These are phyloP conservation scores for Echinometra lucunter DNA, from an alignment of 53 echinoderm and acorn worm species.

Conservation along the genomic window DNA sequence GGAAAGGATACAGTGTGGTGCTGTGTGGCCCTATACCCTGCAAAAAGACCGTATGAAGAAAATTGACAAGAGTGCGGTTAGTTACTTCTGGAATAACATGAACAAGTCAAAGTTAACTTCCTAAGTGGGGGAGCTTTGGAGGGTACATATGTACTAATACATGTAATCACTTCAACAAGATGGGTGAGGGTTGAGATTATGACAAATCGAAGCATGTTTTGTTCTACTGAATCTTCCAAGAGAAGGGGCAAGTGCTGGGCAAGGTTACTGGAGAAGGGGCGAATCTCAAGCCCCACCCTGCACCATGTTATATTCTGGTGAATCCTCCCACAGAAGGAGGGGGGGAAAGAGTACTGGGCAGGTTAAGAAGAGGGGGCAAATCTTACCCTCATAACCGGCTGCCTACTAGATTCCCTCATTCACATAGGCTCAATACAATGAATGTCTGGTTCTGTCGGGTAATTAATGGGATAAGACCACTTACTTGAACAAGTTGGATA, in stretches of 20 bases:
- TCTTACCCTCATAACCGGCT: no score
- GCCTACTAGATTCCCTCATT: no score
- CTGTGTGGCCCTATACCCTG: slow-evolving; percentile 92
- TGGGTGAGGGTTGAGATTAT: slow-evolving; percentile 88
- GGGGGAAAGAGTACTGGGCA: slow-evolving; percentile 95
- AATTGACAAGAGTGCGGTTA: no score
- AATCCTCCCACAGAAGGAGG: slow-evolving; percentile 96
- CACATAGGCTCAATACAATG: no score
- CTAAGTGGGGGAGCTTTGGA: no score
- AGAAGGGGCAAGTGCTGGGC: slow-evolving; percentile 91
- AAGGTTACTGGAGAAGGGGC: slow-evolving; percentile 83
- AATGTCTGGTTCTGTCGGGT: no score
- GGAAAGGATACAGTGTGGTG: slow-evolving; percentile 88
- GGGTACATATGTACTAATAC: no score
- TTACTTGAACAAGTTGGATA: slow-evolving; percentile 87
- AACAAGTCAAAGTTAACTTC: neutral
- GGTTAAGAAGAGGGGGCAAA: slow-evolving; percentile 85
- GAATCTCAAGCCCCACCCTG: slow-evolving; percentile 80
- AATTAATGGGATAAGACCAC: no score
- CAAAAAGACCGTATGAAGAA: slow-evolving; percentile 36
- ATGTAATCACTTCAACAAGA: slow-evolving; percentile 69
- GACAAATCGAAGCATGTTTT: slow-evolving; percentile 95
- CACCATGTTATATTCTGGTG: slow-evolving; percentile 96
- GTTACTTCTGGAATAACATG: neutral
- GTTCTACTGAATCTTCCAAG: slow-evolving; percentile 94